These are phyloP conservation scores for Cephonodes hylas DNA, from an alignment of 2,888 invertebrate species.

Conservation along the genomic window DNA sequence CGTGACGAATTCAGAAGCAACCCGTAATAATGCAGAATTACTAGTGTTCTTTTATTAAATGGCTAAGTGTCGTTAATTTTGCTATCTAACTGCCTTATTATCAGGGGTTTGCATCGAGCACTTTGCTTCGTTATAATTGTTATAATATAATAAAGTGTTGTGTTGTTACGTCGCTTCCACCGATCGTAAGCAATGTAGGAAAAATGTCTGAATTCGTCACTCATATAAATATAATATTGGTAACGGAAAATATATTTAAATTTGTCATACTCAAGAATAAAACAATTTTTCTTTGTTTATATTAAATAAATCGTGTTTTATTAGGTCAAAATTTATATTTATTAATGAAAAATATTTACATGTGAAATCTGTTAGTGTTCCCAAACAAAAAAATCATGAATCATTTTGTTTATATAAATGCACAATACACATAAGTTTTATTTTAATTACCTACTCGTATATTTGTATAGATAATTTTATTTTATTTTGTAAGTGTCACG, in stretches of 20 bases:
- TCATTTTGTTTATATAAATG: slow-evolving; percentile 37
- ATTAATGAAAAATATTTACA: neutral
- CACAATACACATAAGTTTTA: slow-evolving; percentile 38
- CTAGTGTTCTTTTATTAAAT: neutral
- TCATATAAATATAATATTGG: neutral
- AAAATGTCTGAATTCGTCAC: neutral
- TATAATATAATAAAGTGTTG: slow-evolving; percentile 6
- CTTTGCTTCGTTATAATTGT: slow-evolving; percentile 8
- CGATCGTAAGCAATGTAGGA: neutral
- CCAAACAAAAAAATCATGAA: slow-evolving; percentile 13
- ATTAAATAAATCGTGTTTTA: neutral
- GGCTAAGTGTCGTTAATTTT: neutral
- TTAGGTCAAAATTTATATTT: neutral
- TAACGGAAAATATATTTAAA: neutral
- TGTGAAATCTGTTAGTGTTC: slow-evolving; percentile 9
- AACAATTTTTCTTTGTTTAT: neutral
- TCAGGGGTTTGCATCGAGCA: neutral
- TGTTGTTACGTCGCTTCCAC: slow-evolving; percentile 1
- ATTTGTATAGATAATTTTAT: slow-evolving; percentile 32
- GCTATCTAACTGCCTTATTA: neutral
- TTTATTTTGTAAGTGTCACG: slow-evolving; percentile 30
- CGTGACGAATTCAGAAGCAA: neutral
- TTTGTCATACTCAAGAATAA: neutral
- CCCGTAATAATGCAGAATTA: neutral
- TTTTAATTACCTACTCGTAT: slow-evolving; percentile 36